phyloP scores from a whole-genome alignment of 92 coral and sea anemone genomes.

The Actinostola sp. region DNA sequence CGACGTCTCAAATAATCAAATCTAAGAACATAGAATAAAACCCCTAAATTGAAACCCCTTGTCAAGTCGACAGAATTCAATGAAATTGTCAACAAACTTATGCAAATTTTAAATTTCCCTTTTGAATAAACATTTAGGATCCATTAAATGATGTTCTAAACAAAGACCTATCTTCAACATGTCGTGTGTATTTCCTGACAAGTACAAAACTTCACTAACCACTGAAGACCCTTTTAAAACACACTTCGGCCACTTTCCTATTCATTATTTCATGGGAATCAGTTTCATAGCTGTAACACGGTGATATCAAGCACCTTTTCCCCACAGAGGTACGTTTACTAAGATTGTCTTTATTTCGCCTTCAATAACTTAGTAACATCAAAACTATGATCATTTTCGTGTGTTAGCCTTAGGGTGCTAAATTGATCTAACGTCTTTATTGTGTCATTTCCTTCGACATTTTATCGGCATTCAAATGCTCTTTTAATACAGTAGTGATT shows the following conservation, averaged over 20 bases:
- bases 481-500: not conserved
- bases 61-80: constrained; percentile 8
- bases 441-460: not conserved
- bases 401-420: not conserved
- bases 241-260: not conserved
- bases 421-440: not conserved
- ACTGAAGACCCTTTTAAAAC: constrained; percentile 1
- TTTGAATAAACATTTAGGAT: constrained; percentile 38
- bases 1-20: not conserved
- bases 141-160: constrained; percentile 30
- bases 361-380: too few relatives aligned
- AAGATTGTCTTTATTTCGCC: too few relatives aligned
- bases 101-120: constrained; percentile 20
- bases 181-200: constrained; percentile 27
- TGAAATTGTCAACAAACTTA: constrained; percentile 11
- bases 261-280: too few relatives aligned
- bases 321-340: too few relatives aligned
- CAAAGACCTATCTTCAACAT: constrained; percentile 35
- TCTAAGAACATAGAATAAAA: not conserved
- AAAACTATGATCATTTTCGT: too few relatives aligned
- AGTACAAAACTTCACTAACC: constrained; percentile 18
- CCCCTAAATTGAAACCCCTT: not conserved
- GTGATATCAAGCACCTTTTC: too few relatives aligned
- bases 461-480: not conserved
- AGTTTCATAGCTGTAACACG: too few relatives aligned